Evolutionary conservation across 92 coral and sea anemone genomes (phyloP).

Genomic region (Paramuricea clavata): DNA sequence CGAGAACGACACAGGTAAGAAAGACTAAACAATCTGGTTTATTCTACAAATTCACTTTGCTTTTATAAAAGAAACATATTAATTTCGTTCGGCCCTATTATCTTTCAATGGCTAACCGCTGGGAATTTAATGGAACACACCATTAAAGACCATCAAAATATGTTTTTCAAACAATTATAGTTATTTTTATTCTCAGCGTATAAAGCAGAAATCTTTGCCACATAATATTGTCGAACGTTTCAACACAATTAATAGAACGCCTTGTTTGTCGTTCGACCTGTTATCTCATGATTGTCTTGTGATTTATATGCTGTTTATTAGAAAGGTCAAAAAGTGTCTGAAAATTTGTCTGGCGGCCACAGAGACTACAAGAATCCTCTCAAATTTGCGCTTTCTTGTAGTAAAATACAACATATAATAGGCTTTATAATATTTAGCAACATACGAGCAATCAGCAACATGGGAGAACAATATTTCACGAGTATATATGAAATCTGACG

Average conservation of each 20-base stretch:
- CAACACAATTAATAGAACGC: background rate
- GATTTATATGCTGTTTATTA: no score
- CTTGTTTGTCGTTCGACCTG: conserved; percentile 7
- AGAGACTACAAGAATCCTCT: background rate
- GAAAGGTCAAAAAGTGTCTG: background rate
- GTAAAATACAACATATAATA: background rate
- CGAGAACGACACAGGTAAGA: conserved; percentile 23
- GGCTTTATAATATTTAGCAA: background rate
- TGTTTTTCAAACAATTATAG: background rate
- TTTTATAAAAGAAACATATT: background rate
- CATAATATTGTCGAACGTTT: background rate
- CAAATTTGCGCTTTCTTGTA: background rate
- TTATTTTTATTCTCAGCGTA: background rate
- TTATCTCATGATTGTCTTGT: background rate
- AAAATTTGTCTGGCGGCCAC: background rate
- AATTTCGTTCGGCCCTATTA: background rate
- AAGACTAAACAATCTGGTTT: background rate
- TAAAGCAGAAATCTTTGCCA: background rate
- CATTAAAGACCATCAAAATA: no score
- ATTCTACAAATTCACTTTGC: background rate
- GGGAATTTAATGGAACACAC: background rate
- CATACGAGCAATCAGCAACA: background rate
- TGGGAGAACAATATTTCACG: background rate
- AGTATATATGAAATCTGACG: background rate
- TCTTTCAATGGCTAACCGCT: background rate